Evolutionary conservation across 2,888 invertebrate genomes (phyloP).

Genomic region (Automeris io): DNA sequence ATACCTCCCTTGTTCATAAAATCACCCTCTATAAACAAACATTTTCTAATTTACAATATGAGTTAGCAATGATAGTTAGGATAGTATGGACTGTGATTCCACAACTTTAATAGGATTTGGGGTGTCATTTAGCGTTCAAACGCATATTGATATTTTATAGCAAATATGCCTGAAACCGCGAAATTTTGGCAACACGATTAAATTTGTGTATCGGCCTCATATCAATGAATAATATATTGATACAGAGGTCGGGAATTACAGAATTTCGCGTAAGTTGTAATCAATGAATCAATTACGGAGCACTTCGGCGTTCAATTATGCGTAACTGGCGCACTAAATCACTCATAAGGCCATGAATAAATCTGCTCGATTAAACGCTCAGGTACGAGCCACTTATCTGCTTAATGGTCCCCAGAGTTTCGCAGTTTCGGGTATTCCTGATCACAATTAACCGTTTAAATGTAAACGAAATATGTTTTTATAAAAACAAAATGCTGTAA

Average conservation of each 20-base stretch:
- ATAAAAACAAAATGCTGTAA: too few relatives aligned
- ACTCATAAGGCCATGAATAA: constrained; percentile 6
- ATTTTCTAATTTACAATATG: too few relatives aligned
- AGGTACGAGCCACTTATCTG: neutral
- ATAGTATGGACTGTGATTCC: too few relatives aligned
- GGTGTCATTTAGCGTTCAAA: too few relatives aligned
- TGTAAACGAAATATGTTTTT: neutral
- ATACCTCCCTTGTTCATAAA: too few relatives aligned
- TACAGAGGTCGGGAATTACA: neutral
- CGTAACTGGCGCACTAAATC: constrained; percentile 1
- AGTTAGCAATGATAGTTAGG: too few relatives aligned
- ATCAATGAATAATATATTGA: neutral
- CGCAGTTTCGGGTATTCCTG: neutral
- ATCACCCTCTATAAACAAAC: too few relatives aligned
- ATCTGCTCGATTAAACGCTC: constrained; percentile 2
- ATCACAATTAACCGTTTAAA: neutral
- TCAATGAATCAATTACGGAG: constrained; percentile 6
- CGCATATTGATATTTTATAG: too few relatives aligned
- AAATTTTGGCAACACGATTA: too few relatives aligned
- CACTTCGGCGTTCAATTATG: constrained; percentile 6
- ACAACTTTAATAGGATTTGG: too few relatives aligned
- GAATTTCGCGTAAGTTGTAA: constrained; percentile 2
- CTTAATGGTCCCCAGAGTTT: neutral
- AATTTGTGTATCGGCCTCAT: too few relatives aligned
- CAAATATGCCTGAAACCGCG: too few relatives aligned